phyloP scores from a whole-genome alignment of 2,888 invertebrate species.

The Eudasyphora cyanicolor region DNA sequence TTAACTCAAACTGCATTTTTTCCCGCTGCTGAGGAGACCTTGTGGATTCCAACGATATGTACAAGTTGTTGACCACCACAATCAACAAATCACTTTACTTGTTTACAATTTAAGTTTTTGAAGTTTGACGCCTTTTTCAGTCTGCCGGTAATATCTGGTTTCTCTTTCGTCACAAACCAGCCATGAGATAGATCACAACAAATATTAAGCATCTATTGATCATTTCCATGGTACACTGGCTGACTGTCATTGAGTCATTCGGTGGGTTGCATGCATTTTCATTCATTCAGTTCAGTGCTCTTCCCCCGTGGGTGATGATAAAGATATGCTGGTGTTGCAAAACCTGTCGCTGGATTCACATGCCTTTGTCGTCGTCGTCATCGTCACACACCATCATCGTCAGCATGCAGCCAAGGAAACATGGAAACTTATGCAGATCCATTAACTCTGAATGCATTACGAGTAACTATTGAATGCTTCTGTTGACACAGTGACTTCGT shows the following conservation, averaged over 20 bases:
- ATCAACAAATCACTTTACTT: no score
- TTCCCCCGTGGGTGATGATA: background rate
- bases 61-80: no score
- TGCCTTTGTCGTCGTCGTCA: no score
- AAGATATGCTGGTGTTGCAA: constrained; percentile 2
- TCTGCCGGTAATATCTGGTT: background rate
- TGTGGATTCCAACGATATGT: no score
- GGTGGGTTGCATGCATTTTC: background rate
- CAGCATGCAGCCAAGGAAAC: background rate
- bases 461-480: background rate
- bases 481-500: constrained; percentile 62
- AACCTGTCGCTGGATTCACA: constrained; percentile 33
- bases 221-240: background rate
- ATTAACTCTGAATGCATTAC: background rate
- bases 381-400: background rate
- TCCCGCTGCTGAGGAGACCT: no score
- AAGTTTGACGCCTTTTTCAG: no score
- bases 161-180: background rate
- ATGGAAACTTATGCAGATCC: background rate
- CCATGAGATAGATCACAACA: no score
- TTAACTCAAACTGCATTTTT: no score
- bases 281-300: no score
- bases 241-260: background rate
- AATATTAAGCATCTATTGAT: background rate
- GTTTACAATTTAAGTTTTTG: no score